Evolutionary conservation across 2,888 invertebrate genomes (phyloP).

Genomic region (Beris morrisii): DNA sequence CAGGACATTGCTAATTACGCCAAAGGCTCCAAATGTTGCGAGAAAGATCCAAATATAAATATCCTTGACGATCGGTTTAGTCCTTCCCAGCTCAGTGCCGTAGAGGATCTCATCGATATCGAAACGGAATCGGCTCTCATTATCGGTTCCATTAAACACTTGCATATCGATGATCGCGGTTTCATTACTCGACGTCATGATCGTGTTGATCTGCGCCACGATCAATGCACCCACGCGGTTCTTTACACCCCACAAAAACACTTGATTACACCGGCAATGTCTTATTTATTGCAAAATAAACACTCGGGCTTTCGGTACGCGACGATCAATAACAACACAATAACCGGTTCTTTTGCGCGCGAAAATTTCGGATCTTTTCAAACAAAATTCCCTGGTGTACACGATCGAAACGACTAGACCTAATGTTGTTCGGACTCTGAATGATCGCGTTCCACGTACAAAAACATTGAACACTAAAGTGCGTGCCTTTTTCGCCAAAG

Average conservation of each 20-base stretch:
- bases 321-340: slow-evolving; percentile 7
- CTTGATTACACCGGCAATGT: slow-evolving; percentile 18
- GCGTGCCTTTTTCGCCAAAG: too few species aligned
- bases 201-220: slow-evolving; percentile 5
- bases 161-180: slow-evolving; percentile 14
- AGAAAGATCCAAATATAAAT: slow-evolving; percentile 36
- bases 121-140: not conserved
- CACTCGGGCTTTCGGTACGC: slow-evolving; percentile 3
- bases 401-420: slow-evolving; percentile 14
- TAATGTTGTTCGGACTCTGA: slow-evolving; percentile 23
- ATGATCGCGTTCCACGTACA: slow-evolving; percentile 10
- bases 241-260: not conserved
- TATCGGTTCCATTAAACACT: not conserved
- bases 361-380: not conserved
- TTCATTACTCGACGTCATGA: slow-evolving; percentile 27
- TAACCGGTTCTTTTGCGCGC: slow-evolving; percentile 30
- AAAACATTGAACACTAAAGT: too few species aligned
- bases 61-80: slow-evolving; percentile 18
- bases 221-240: slow-evolving; percentile 20
- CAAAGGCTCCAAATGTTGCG: slow-evolving; percentile 24
- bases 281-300: slow-evolving; percentile 18
- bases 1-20: slow-evolving; percentile 34
- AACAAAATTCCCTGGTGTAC: slow-evolving; percentile 1
- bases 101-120: slow-evolving; percentile 3
- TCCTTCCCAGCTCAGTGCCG: not conserved